Base-by-base conservation (phyloP, 2,797 vertebrate species). In the Chaetophractus vellerosus region DNA sequence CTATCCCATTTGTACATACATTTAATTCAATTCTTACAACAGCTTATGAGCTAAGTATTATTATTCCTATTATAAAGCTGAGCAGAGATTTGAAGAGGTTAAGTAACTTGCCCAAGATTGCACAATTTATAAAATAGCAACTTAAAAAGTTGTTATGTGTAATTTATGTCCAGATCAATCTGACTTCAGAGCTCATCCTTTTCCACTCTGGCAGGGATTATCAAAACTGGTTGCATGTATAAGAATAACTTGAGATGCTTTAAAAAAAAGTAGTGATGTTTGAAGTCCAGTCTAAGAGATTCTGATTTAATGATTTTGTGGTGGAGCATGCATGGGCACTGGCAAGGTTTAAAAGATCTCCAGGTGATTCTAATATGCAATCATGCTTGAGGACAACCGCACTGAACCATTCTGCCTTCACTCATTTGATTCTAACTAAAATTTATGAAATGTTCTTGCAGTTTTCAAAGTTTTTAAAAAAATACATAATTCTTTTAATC, bases 11-110 rank as follows among this genome's bases (percentile, higher is more conserved):
- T 82, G 6, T 61, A 26, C 1, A 64, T 6, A 31, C 1, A 19
- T 87, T 84, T 84, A 80, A 79, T 63, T 72, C 36, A 89, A 41
- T 59, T 88, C 41, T 93, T 86, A 50, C 4, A 93, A 36, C 15
- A 80, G 12, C n/a, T 50, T 74, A 72, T 61, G 6, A 95, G 33
- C 36, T 45, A 78, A 76, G 4, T 88, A 59, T 76, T 84, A 31
- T 41, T 66, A 23, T 68, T 45, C 9, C 18, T 75, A 84, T 76
- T 95, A 86, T 80, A 83, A 93, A 88, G 19, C 36, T 69, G 48
- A 69, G 12, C 31, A 72, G 36, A 91, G 33, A 64, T 59, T 87
- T 90, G 19, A n/a, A 90, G n/a, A 85, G 18, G 8, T 59, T 93
- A 64, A 64, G 12, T n/a, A 81, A 57, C 33, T 81, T 86, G 7